Conservation (phyloP, 2,797 vertebrate genomes). For the Tragopan temminckii region DNA sequence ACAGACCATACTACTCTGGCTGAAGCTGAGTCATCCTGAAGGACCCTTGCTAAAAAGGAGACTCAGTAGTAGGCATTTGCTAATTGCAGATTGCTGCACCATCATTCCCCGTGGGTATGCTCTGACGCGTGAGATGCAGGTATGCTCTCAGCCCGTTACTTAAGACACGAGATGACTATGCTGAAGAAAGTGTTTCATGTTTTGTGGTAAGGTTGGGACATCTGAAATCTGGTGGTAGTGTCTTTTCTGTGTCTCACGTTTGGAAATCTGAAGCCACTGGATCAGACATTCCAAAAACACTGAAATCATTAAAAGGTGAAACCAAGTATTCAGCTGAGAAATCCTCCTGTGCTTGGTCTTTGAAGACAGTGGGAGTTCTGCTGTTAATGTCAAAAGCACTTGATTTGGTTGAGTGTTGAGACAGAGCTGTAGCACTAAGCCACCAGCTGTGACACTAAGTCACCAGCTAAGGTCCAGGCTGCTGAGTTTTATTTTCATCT, state of each 20-base stretch:
- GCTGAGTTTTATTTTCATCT: conserved; percentile 31
- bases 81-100: background rate
- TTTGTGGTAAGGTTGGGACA: background rate
- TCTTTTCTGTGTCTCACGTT: background rate
- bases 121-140: background rate
- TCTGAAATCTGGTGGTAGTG: background rate
- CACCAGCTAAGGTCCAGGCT: conserved; percentile 32
- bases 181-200: background rate
- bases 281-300: background rate
- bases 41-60: background rate
- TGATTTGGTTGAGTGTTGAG: conserved; percentile 17
- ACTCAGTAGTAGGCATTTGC: background rate
- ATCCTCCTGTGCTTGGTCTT: background rate
- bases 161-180: background rate
- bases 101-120: background rate
- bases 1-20: background rate
- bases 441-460: conserved; percentile 13
- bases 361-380: background rate
- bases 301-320: background rate
- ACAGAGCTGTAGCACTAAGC: background rate
- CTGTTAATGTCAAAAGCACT: background rate
- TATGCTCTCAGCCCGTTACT: background rate
- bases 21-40: background rate
- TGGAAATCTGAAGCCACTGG: background rate
- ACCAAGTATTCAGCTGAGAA: background rate